Conservation (phyloP, 1,140 invertebrate genomes). For the Diorhabda elongata region DNA sequence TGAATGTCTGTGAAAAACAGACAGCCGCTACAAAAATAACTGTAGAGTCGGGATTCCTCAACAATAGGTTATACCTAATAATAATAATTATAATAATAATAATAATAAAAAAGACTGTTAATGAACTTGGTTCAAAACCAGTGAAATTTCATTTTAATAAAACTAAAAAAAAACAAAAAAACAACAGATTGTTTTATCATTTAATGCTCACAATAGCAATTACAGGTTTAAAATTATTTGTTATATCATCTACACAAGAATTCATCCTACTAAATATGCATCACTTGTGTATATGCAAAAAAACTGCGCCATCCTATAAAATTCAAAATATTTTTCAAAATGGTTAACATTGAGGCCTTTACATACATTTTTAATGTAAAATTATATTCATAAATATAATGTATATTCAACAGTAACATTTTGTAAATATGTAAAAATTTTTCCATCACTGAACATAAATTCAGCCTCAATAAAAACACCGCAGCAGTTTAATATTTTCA, state of each 20-base stretch:
- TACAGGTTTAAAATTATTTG: conserved; percentile 30
- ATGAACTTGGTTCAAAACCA: no score
- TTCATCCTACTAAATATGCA: conserved; percentile 22
- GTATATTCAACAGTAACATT: conserved; percentile 37
- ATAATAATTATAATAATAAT: no score
- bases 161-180: not conserved
- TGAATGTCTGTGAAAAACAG: no score
- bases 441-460: conserved; percentile 31
- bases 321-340: conserved; percentile 10
- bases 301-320: conserved; percentile 23
- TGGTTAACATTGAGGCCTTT: conserved; percentile 25
- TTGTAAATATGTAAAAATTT: conserved; percentile 36
- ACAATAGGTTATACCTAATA: no score
- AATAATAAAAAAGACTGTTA: no score
- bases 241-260: conserved; percentile 19
- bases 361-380: conserved; percentile 28
- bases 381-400: conserved; percentile 31
- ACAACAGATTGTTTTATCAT: conserved; percentile 30
- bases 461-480: conserved; percentile 27
- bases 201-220: conserved; percentile 47
- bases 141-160: no score
- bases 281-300: conserved; percentile 20
- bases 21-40: no score
- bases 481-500: conserved; percentile 31
- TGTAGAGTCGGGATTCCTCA: no score